Base-by-base conservation (phyloP, 2,113 vertebrate species). In the Pangasianodon gigas region DNA sequence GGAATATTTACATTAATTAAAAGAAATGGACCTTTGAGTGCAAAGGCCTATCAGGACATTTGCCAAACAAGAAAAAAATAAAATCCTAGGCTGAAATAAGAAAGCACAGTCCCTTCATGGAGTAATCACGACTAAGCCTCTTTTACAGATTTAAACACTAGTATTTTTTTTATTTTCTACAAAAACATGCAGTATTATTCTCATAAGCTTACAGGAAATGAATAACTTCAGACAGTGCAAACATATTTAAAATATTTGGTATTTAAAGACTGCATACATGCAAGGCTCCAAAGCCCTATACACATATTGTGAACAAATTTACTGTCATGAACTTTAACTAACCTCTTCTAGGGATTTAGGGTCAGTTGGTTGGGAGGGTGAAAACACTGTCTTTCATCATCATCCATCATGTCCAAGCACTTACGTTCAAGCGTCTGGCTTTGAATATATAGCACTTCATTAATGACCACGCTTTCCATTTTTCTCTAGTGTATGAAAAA, bases 371-470 rank as follows among this genome's bases (percentile, higher is more conserved):
- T 81, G 85, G 88, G 52, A 65, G 65, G 83, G 60, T 89, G 56
- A 37, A 41, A 44, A 46, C 51, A 41, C 18, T 44, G 52, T 82
- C 44, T 87, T 87, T 89, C 62, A 89, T 89, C 75, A 88, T 90
- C 77, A 79, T 84, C 11, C 74, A 69, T 87, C 79, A 84, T n/a
- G 48, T 92, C 84, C 80, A 89, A 90, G 91, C 91, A 92, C 91
- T 90, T 92, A 92, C 56, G 11, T 84, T 62, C 82, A 74, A 54
- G 86, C 84, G 65, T 87, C 58, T 89, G 87, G 89, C 90, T 84
- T 83, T 87, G 62, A 87, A 92, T 81, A 90, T 13, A 48, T 89
- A 90, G 91, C 91, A 92, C 89, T 92, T 92, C 91, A 89, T 87
- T 81, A 82, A 84, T 86, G 91, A 88, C 67, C 79, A 79, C 85